Base-by-base conservation (phyloP, 2,888 invertebrate species). In the Dendrolimus pini region DNA sequence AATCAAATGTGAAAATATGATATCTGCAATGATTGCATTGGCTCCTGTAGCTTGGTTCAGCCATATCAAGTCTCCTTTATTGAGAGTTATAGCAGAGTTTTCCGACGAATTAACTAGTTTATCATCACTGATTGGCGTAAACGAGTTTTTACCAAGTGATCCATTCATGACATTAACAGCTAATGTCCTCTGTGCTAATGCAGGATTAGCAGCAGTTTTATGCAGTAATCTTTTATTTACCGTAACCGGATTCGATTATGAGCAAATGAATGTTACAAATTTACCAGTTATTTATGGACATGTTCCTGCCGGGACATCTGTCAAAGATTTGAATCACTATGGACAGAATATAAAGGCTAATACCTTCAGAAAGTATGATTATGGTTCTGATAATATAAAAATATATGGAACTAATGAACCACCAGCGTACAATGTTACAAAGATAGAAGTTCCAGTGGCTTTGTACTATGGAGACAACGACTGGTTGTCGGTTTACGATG, bases 31-130 rank as follows among this genome's bases (percentile, higher is more conserved):
- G 89, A 85, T 92, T 57, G 85, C 92, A 0, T 62, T 94, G 54
- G 93, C 93, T 0, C 94, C 94, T 0, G 89, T 93, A 0, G 92
- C 93, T 6, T 93, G 89, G 76, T 81, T 91, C 79, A 9, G 14
- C 14, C 14, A 14, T 14, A 1, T 1, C 1, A 14, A 14, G 14
- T 14, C 14, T 14, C 14, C 14, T 14, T 14, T 14, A 14, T 14
- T 14, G 1, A 14, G 14, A 14, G 14, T 14, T 14, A 14, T 14
- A 1, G 14, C 14, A 14, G 14, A 1, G 1, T 14, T 1, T 14
- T 14, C 14, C 14, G 14, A 14, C 14, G 14, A 14, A 14, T 1
- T 14, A 14, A 14, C 14, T 14, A 14, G 1, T 14, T 14, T 14
- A 1, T 1, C 14, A 14, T 14, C 14, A 14, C 14, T 14, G 14